Percentiles rank a stretch among this genome's conserved stretches.
Conservation (phyloP, 2,113 vertebrate genomes). For the Raphicerus campestris region DNA sequence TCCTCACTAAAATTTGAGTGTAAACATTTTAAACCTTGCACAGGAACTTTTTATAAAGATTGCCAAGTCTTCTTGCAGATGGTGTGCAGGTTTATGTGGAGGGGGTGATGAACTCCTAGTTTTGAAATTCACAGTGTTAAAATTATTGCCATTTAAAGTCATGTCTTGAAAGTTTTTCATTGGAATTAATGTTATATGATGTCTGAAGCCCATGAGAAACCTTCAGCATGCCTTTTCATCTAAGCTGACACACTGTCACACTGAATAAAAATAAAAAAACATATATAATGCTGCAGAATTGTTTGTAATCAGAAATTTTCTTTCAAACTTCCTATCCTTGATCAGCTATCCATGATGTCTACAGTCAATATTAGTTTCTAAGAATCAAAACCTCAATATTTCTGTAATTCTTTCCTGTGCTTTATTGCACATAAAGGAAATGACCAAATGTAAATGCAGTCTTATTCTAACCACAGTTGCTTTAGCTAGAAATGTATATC, state of each 20-base stretch:
- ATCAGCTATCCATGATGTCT: not conserved
- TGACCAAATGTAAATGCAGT: not conserved
- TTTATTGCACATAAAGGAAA: not conserved
- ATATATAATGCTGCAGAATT: constrained; percentile 38
- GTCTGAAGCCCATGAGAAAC: constrained; percentile 63
- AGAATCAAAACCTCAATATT: not conserved
- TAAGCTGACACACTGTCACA: constrained; percentile 69
- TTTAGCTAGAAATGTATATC: not conserved
- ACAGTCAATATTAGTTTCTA: not conserved
- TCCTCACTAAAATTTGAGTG: not conserved
- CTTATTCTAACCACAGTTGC: not conserved
- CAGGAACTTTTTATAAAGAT: not conserved
- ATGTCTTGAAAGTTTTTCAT: constrained; percentile 57
- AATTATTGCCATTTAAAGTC: constrained; percentile 63
- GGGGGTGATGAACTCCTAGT: not conserved
- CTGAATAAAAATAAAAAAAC: constrained; percentile 72
- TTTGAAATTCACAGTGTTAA: constrained; percentile 52
- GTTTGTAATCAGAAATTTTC: constrained; percentile 52
- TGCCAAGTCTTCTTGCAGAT: not conserved
- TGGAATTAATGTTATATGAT: constrained; percentile 57
- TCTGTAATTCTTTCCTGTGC: not conserved
- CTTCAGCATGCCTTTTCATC: constrained; percentile 64
- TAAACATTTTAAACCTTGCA: not conserved
- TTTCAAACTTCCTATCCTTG: constrained; percentile 54
- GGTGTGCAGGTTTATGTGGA: not conserved